These are phyloP conservation scores for Pluvialis apricaria DNA, from an alignment of 2,113 vertebrate genomes.

Conservation along the genomic window DNA sequence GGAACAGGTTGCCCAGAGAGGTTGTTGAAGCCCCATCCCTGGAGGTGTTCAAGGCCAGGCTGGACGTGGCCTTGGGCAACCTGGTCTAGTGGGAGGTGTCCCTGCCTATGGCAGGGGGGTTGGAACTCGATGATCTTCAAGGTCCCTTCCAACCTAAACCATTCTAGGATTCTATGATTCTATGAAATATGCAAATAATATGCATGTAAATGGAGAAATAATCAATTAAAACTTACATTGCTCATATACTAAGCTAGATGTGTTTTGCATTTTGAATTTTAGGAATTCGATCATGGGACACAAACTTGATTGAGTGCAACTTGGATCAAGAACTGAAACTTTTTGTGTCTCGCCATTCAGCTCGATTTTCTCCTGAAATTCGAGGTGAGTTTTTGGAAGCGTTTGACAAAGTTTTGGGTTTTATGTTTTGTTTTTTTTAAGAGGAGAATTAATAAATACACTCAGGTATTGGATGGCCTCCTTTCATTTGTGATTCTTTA, in stretches of 20 bases:
- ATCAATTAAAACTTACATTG: neutral
- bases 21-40: too few species aligned
- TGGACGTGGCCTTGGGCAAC: too few species aligned
- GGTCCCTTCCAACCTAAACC: too few species aligned
- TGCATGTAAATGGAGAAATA: neutral
- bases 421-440: neutral
- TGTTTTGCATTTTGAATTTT: slow-evolving; percentile 31
- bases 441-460: neutral
- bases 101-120: too few species aligned
- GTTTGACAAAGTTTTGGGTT: neutral
- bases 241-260: neutral
- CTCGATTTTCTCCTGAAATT: slow-evolving; percentile 90
- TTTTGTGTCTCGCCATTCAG: slow-evolving; percentile 93
- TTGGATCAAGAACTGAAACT: slow-evolving; percentile 95
- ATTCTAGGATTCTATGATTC: too few species aligned
- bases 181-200: neutral
- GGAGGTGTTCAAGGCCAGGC: too few species aligned
- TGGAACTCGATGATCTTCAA: too few species aligned
- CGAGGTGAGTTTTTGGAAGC: slow-evolving; percentile 78
- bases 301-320: slow-evolving; percentile 89
- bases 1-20: too few species aligned
- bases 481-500: neutral
- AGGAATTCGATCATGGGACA: slow-evolving; percentile 95
- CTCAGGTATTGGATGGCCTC: neutral
- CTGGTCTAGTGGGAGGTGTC: too few species aligned